Evolutionary conservation across 92 coral and sea anemone species (phyloP).

Genomic region (Parazoanthus darwini): DNA sequence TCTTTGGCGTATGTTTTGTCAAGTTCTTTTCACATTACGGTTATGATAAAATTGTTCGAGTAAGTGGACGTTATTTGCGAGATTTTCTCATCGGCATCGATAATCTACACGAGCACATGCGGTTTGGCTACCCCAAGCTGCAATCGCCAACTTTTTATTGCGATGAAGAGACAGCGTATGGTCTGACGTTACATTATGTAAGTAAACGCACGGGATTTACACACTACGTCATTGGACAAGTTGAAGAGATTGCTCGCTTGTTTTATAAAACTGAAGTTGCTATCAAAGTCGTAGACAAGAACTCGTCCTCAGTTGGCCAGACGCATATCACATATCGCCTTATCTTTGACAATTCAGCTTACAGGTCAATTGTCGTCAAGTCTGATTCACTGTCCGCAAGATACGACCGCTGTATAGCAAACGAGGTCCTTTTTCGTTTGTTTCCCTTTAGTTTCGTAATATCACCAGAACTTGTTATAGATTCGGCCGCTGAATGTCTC

Average conservation of each 20-base stretch:
- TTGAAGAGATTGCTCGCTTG: conserved; percentile 67
- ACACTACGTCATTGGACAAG: conserved; percentile 79
- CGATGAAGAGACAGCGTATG: conserved; percentile 73
- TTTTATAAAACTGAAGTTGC: conserved; percentile 65
- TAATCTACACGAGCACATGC: conserved; percentile 85
- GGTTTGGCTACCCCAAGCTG: conserved; percentile 85
- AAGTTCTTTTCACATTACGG: conserved; percentile 82
- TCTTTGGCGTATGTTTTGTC: conserved; percentile 79
- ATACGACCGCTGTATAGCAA: conserved; percentile 40
- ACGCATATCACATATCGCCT: conserved; percentile 61
- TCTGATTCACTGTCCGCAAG: conserved; percentile 49
- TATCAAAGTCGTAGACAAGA: conserved; percentile 58
- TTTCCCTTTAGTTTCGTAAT: conserved; percentile 82
- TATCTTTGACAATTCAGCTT: conserved; percentile 62
- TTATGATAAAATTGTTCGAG: conserved; percentile 81
- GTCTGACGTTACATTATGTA: conserved; percentile 70
- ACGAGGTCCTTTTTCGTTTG: conserved; percentile 58
- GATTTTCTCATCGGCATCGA: conserved; percentile 85
- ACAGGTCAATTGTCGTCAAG: conserved; percentile 32
- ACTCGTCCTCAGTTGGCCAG: background rate
- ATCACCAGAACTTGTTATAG: conserved; percentile 56
- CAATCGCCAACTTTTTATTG: conserved; percentile 85
- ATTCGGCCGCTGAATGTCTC: conserved; percentile 62
- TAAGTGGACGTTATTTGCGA: conserved; percentile 81
- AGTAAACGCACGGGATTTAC: conserved; percentile 76